Base-by-base conservation (phyloP, 2,888 invertebrate species). In the Xanthorhoe spadicearia region DNA sequence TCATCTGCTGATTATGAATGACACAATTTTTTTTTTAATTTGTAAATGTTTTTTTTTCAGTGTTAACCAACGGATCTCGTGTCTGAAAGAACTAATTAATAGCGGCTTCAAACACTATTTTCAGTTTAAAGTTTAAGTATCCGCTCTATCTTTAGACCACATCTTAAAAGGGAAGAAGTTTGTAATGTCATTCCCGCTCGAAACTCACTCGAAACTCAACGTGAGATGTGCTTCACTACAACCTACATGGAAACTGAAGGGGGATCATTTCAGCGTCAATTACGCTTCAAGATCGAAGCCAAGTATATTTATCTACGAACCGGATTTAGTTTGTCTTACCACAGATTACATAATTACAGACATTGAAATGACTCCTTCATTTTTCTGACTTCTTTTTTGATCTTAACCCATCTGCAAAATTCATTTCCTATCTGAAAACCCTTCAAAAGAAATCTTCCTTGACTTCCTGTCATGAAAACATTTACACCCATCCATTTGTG, bases 401-500 rank as follows among this genome's bases (percentile, higher is more conserved):
- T 28, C 2, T 2, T 2, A 28, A 32, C 6, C 32, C 6, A 2
- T 38, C 13, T 38, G 2, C 13, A 13, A 43, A 13, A 43, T 43
- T 43, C 10, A 13, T 43, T 43, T 43, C 13, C 13, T 43, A 8
- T 57, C 17, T 17, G 19, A 56, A 28, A n/a, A 56, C 13, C 43
- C 17, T 48, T 13, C 38, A 35, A 52, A 62, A 50, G 18, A 18
- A 6, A 57, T 35, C 6, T 19, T 53, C 19, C 46, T 9, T 38
- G 23, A 65, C 57, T 49, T 61, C 57, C 52, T 23, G 46, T 52
- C 57, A 58, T 43, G 49, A 58, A 58, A 49, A 52, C 49, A 32
- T 53, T 51, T n/a, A 64, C 59, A 55, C 60, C 51, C 49, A 61
- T 54, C 49, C 53, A 59, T 66, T 55, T 35, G 62, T 66, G 55